phyloP scores from a whole-genome alignment of 2,888 invertebrate species.

The Mechanitis messenoides region DNA sequence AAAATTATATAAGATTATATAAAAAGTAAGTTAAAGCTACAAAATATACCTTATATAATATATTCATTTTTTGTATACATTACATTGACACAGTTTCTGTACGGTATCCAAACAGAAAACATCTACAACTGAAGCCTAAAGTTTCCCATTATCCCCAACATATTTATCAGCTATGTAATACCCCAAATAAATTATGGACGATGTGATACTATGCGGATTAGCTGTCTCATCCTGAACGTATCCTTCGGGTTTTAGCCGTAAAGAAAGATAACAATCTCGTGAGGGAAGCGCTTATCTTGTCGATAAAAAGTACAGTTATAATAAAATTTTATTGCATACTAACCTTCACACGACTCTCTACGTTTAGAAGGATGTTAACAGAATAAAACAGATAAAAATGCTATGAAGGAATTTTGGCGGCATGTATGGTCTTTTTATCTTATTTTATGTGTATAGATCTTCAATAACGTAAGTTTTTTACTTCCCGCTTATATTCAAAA shows the following conservation, averaged over 20 bases:
- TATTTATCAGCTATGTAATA: background rate
- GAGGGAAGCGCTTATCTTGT: conserved; percentile 17
- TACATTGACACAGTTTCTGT: background rate
- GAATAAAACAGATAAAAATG: background rate
- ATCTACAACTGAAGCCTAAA: conserved; percentile 1
- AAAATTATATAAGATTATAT: no score
- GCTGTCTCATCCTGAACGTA: conserved; percentile 14
- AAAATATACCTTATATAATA: no score
- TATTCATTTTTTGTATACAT: no score
- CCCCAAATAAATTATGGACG: conserved; percentile 5
- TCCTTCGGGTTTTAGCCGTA: conserved; percentile 14
- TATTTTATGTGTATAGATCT: no score
- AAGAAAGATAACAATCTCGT: conserved; percentile 19
- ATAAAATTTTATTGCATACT: conserved; percentile 15
- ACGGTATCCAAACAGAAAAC: background rate
- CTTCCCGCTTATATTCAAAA: no score
- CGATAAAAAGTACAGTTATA: conserved; percentile 16
- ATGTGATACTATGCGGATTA: conserved; percentile 11
- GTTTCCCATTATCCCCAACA: conserved; percentile 3
- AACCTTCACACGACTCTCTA: conserved; percentile 12
- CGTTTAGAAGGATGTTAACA: conserved; percentile 1
- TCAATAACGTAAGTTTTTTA: no score
- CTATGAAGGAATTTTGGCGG: background rate
- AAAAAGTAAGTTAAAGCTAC: no score
- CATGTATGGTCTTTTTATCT: background rate